These are phyloP conservation scores for Tipula unca DNA, from an alignment of 2,888 invertebrate genomes.

Conservation along the genomic window DNA sequence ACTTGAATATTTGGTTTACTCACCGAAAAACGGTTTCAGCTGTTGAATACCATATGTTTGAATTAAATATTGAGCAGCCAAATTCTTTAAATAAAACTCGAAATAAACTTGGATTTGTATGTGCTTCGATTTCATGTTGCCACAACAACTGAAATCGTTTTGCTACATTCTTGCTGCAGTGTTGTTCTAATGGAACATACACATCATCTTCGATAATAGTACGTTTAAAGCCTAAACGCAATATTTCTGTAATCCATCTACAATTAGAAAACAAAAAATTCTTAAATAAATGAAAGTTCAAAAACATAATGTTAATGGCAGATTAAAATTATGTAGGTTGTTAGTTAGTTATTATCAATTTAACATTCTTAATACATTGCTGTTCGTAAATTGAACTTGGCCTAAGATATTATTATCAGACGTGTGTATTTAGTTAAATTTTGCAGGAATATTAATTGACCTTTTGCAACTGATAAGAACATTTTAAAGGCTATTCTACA, in stretches of 20 bases:
- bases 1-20: slow-evolving; percentile 27
- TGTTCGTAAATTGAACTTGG: neutral
- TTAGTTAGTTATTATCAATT: too few species aligned
- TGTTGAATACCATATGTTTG: slow-evolving; percentile 34
- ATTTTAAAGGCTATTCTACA: neutral
- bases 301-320: too few species aligned
- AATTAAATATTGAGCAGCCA: slow-evolving; percentile 36
- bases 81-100: slow-evolving; percentile 42
- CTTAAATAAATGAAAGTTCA: too few species aligned
- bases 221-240: slow-evolving; percentile 44
- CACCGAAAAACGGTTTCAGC: slow-evolving; percentile 36
- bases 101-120: slow-evolving; percentile 42
- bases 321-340: too few species aligned
- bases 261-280: slow-evolving; percentile 15
- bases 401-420: neutral
- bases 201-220: slow-evolving; percentile 49
- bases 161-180: slow-evolving; percentile 45
- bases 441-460: neutral
- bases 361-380: neutral
- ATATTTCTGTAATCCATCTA: slow-evolving; percentile 44
- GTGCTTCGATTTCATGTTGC: slow-evolving; percentile 37
- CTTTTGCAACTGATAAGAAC: neutral
- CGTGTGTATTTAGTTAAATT: neutral
- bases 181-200: slow-evolving; percentile 45
- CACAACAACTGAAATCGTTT: slow-evolving; percentile 41